Base-by-base conservation (phyloP, 2,888 invertebrate genomes). In the Epinotia ramella region DNA sequence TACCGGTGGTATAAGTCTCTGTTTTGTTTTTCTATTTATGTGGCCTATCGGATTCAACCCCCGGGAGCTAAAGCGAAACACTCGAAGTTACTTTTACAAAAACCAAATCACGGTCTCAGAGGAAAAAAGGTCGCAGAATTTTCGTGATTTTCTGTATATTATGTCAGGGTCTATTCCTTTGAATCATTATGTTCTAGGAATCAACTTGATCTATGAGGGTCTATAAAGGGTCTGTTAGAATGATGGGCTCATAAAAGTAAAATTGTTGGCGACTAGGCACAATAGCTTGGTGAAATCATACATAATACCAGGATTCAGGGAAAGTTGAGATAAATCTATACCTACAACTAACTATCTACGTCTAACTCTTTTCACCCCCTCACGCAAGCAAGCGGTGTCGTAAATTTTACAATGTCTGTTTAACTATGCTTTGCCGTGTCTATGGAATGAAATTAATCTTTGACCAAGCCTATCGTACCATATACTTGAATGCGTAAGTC, bases 81-180 rank as follows among this genome's bases (percentile, higher is more conserved):
- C 69, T 59, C n/a, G 11, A 59, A 69, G 69, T 40, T 60, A 69
- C 69, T 69, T 68, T 60, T 69, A 46, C 28, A 69, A 69, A 69
- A 69, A 69, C 44, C 59, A 69, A 69, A 69, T 69, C 69, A 59
- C 24, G n/a, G 59, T 24, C n/a, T 46, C 24, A 6, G 24, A 12
- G 57, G 57, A 24, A 68, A 69, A 67, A 59, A 3, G 69, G n/a
- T 13, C 59, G 11, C 69, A 46, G 11, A 44, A 40, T 56, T 28
- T n/a, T 46, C 16, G 46, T 60, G 24, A 46, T 60, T 69, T 60
- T n/a, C 68, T 59, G 24, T 69, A 69, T 40, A 57, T 60, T n/a
- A 18, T n/a, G 16, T 12, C 11, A 69, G 28, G 46, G 28, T 69
- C 24, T 60, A 46, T 46, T 46, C 60, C 60, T 69, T 69, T 28